A percentile compares a stretch with the other conserved stretches of the same genome.
Evolutionary conservation across 2,113 vertebrate species (phyloP).

Genomic region (pig (Sus scrofa)): DNA sequence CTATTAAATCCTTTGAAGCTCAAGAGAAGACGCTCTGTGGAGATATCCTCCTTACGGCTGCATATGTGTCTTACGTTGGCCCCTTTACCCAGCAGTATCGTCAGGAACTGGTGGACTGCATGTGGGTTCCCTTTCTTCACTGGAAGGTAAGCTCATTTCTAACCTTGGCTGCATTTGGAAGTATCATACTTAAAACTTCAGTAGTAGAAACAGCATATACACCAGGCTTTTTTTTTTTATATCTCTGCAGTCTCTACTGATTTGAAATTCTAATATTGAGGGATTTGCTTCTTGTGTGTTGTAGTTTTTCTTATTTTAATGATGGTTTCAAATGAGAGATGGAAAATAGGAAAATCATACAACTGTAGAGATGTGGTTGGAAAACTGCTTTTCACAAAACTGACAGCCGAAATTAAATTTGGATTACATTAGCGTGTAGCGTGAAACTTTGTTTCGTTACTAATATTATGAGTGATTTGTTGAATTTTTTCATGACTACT

Average conservation of each 20-base stretch:
- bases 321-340: background rate
- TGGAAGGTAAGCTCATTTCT: slow-evolving; percentile 83
- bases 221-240: background rate
- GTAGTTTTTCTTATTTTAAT: slow-evolving; percentile 45
- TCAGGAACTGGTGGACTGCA: slow-evolving; percentile 85
- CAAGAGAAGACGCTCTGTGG: slow-evolving; percentile 89
- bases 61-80: slow-evolving; percentile 90
- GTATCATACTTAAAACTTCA: background rate
- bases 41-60: slow-evolving; percentile 89
- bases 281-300: background rate
- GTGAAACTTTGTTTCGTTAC: background rate
- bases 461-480: background rate
- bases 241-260: background rate
- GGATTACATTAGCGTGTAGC: background rate
- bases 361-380: background rate
- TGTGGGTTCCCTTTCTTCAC: slow-evolving; percentile 90
- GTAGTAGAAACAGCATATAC: rapidly evolving
- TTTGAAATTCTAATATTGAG: background rate
- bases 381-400: slow-evolving; percentile 8
- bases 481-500: slow-evolving; percentile 26
- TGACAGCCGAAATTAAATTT: background rate
- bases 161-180: background rate
- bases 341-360: slow-evolving; percentile 3
- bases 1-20: slow-evolving; percentile 87
- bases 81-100: slow-evolving; percentile 88